phyloP scores from a whole-genome alignment of 2,797 vertebrate species.

The Xenentodon cancila region DNA sequence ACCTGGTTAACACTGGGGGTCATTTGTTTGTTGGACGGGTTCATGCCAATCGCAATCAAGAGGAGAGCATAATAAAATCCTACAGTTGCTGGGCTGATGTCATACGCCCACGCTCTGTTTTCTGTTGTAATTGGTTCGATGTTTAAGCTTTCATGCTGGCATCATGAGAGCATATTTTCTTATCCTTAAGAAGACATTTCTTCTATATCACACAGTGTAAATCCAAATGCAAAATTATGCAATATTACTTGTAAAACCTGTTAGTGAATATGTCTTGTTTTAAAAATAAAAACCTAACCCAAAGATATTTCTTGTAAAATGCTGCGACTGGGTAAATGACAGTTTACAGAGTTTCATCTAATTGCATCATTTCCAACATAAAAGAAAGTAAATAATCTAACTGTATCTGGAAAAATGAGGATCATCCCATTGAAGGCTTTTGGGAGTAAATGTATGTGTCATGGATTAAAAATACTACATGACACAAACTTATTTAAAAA shows the following conservation, averaged over 20 bases:
- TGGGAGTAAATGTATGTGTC: slow-evolving; percentile 1
- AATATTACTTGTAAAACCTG: too few relatives aligned
- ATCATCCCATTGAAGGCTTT: background rate
- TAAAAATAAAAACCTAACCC: too few relatives aligned
- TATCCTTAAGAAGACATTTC: background rate
- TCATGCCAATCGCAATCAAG: slow-evolving; percentile 62
- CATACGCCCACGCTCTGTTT: slow-evolving; percentile 18
- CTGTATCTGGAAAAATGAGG: too few relatives aligned
- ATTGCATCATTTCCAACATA: too few relatives aligned
- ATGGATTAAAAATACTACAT: slow-evolving; percentile 12
- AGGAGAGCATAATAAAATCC: slow-evolving; percentile 47
- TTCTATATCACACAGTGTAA: too few relatives aligned
- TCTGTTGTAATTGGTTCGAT: slow-evolving; percentile 32
- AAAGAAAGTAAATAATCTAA: too few relatives aligned
- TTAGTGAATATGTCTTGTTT: too few relatives aligned
- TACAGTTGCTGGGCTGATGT: slow-evolving; percentile 34
- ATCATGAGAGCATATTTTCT: slow-evolving; percentile 7
- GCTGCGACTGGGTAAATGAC: too few relatives aligned
- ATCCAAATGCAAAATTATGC: too few relatives aligned
- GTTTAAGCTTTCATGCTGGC: slow-evolving; percentile 10
- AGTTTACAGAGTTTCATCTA: too few relatives aligned
- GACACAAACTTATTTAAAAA: slow-evolving; percentile 5
- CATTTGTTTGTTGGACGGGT: slow-evolving; percentile 48
- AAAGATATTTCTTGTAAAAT: too few relatives aligned
- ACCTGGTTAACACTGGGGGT: slow-evolving; percentile 56